Evolutionary conservation across 35 echinoderm and acorn worm genomes (phyloP).

Genomic region (Eucidaris tribuloides): DNA sequence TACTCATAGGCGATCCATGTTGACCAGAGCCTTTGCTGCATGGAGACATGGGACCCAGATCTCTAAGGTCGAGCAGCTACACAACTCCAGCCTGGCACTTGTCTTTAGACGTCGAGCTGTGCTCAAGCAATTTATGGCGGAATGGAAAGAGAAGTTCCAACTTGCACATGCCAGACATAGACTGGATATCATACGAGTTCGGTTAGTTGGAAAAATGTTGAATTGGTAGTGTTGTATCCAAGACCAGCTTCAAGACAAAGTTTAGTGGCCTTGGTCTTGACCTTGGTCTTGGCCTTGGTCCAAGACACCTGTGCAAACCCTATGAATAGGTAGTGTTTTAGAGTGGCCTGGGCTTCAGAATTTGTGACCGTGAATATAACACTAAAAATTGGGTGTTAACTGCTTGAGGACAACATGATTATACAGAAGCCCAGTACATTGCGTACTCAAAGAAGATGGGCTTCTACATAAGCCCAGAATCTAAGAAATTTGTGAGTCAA

Average conservation of each 20-base stretch:
- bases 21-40: neutral
- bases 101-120: conserved; percentile 13
- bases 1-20: neutral
- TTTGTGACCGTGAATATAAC: too few species aligned
- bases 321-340: neutral
- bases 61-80: conserved; percentile 19
- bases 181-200: neutral
- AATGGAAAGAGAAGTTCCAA: conserved; percentile 30
- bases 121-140: neutral
- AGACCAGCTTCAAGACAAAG: neutral
- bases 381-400: too few species aligned
- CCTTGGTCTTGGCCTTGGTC: neutral
- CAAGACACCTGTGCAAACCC: neutral
- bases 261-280: neutral
- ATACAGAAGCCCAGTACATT: too few species aligned
- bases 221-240: neutral
- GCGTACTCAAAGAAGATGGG: too few species aligned
- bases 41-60: conserved; percentile 20
- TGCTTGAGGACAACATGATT: too few species aligned
- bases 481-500: too few species aligned
- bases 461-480: too few species aligned
- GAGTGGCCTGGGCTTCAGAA: too few species aligned
- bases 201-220: neutral
- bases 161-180: too few species aligned
- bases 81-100: conserved; percentile 16